Evolutionary conservation across 2,888 invertebrate species (phyloP).

Genomic region (Cheilosia impressa): DNA sequence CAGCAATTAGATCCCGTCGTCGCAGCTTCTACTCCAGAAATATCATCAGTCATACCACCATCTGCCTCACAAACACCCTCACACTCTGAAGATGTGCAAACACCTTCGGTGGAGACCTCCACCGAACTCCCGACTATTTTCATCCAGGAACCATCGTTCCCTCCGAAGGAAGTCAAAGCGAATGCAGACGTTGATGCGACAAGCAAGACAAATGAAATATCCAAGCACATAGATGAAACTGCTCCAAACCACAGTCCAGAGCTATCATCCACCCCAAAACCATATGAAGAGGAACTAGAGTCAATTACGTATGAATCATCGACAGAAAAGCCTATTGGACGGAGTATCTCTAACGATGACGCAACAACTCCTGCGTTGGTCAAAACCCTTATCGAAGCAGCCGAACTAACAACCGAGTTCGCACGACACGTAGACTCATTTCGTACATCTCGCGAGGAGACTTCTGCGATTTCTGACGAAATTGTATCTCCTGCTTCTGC

Average conservation of each 20-base stretch:
- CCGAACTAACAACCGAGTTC: conserved; percentile 73
- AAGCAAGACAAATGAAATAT: conserved; percentile 17
- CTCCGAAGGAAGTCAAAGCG: too few species aligned
- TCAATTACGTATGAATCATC: conserved; percentile 16
- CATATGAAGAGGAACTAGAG: neutral
- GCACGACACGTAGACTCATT: conserved; percentile 68
- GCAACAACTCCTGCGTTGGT: conserved; percentile 31
- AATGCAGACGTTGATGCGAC: neutral
- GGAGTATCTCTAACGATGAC: conserved; percentile 22
- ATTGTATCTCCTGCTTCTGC: conserved; percentile 77
- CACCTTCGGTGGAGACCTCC: neutral
- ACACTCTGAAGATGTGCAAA: too few species aligned
- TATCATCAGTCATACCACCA: too few species aligned
- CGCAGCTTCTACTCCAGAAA: too few species aligned
- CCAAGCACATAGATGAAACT: neutral
- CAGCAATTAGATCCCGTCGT: too few species aligned
- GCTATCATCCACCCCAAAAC: neutral
- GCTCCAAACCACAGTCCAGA: neutral
- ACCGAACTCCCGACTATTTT: neutral
- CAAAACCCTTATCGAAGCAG: conserved; percentile 63
- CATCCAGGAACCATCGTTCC: neutral
- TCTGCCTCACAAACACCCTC: too few species aligned
- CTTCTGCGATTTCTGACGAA: conserved; percentile 66
- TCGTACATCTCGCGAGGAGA: conserved; percentile 67
- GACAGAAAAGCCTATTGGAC: conserved; percentile 23